These are phyloP conservation scores for Ryuthela nishihirai DNA, from an alignment of 2,888 invertebrate species.

Conservation along the genomic window DNA sequence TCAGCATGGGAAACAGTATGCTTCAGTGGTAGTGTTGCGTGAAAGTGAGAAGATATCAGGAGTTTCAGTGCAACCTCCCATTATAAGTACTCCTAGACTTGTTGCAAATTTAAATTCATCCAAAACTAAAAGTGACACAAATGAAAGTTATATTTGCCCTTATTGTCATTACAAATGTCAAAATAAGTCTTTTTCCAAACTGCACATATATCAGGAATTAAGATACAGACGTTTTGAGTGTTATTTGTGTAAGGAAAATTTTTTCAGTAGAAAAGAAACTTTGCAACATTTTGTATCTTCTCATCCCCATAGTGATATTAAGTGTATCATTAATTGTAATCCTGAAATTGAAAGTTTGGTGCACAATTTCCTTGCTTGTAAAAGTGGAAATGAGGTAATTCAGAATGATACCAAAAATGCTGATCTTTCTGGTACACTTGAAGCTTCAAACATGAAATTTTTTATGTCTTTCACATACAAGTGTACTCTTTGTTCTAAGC, in stretches of 20 bases:
- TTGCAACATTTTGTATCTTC: constrained; percentile 2
- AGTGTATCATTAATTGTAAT: constrained; percentile 1
- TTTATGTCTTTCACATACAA: too few species aligned
- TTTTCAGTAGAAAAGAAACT: constrained; percentile 8
- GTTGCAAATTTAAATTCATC: neutral
- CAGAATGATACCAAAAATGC: neutral
- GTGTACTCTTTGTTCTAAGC: neutral
- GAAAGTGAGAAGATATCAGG: too few species aligned
- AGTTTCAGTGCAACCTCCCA: too few species aligned
- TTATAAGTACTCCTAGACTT: neutral
- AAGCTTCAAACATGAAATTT: too few species aligned
- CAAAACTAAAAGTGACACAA: neutral
- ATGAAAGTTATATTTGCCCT: constrained; percentile 1
- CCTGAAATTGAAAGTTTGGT: constrained; percentile 10
- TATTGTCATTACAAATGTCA: constrained; percentile 19
- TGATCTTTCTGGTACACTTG: neutral
- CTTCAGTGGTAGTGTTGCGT: constrained; percentile 1
- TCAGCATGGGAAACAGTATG: neutral
- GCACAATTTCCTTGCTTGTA: neutral
- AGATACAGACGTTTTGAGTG: constrained; percentile 19
- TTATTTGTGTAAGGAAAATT: constrained; percentile 7
- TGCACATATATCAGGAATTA: constrained; percentile 24
- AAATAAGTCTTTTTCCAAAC: constrained; percentile 9
- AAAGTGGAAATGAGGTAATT: neutral
- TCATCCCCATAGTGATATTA: constrained; percentile 6